Conservation (phyloP, 2,797 vertebrate species). For the Microctenopoma lineatum region DNA sequence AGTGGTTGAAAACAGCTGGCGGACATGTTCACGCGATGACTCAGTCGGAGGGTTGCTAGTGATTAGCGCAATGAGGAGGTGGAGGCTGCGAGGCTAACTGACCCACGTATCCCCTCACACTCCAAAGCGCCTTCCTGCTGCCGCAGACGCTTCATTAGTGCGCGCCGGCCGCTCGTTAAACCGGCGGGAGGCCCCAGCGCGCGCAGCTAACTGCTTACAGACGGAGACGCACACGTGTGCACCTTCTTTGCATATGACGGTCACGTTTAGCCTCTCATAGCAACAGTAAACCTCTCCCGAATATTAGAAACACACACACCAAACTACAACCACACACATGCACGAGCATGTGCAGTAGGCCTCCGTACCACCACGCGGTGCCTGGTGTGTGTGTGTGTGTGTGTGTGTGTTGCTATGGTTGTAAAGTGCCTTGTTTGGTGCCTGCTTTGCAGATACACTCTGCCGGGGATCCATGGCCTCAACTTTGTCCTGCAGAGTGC, state of each 20-base stretch:
- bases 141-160: slow-evolving; percentile 50
- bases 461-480: slow-evolving; percentile 87
- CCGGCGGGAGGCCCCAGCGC: slow-evolving; percentile 12
- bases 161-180: slow-evolving; percentile 47
- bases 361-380: slow-evolving; percentile 19
- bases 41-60: slow-evolving; percentile 29
- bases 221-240: slow-evolving; percentile 4
- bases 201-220: slow-evolving; percentile 30
- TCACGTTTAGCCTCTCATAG: not conserved
- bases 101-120: slow-evolving; percentile 53
- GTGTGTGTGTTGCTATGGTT: slow-evolving; percentile 11
- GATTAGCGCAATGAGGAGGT: slow-evolving; percentile 41
- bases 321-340: not conserved
- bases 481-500: slow-evolving; percentile 89
- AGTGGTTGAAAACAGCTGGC: not conserved
- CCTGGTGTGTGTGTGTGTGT: slow-evolving; percentile 21
- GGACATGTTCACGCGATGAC: slow-evolving; percentile 35
- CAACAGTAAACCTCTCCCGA: not conserved
- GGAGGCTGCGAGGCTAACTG: slow-evolving; percentile 44
- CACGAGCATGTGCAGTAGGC: slow-evolving; percentile 11
- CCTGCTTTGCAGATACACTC: slow-evolving; percentile 80
- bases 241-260: not conserved
- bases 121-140: slow-evolving; percentile 14
- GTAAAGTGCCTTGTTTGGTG: not conserved
- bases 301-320: not conserved